A percentile compares a stretch with the other conserved stretches of the same genome.
Evolutionary conservation across 2,888 invertebrate genomes (phyloP).

Genomic region (Melipona bicolor): DNA sequence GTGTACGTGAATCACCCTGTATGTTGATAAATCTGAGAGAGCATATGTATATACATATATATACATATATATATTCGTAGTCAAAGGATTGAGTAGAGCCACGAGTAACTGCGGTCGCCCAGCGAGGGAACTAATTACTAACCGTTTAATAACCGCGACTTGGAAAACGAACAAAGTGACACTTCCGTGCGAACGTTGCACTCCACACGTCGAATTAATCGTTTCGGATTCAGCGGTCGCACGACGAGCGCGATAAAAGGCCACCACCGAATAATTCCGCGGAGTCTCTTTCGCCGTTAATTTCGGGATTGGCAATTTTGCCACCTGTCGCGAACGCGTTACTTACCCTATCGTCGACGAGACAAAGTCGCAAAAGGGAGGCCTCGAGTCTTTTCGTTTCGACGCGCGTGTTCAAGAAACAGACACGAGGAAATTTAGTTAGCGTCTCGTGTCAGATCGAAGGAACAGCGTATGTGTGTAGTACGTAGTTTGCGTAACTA

Average conservation of each 20-base stretch:
- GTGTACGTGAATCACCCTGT: too few species aligned
- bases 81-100: neutral
- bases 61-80: too few species aligned
- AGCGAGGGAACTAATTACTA: conserved; percentile 38
- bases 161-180: conserved; percentile 13
- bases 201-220: conserved; percentile 45
- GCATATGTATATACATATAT: too few species aligned
- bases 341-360: neutral
- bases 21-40: too few species aligned
- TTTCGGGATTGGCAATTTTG: neutral
- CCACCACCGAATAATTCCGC: neutral
- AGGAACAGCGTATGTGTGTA: neutral
- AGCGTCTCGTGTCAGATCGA: conserved; percentile 13
- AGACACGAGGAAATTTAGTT: neutral
- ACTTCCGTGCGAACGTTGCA: conserved; percentile 33
- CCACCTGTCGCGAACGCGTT: too few species aligned
- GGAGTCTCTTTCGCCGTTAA: neutral
- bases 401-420: neutral
- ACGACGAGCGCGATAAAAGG: conserved; percentile 31
- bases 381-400: neutral
- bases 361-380: neutral
- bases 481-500: neutral
- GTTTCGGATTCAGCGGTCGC: conserved; percentile 27
- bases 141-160: conserved; percentile 27
- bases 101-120: conserved; percentile 1